phyloP scores from a whole-genome alignment of 2,888 invertebrate species.

The Epinotia bilunana region DNA sequence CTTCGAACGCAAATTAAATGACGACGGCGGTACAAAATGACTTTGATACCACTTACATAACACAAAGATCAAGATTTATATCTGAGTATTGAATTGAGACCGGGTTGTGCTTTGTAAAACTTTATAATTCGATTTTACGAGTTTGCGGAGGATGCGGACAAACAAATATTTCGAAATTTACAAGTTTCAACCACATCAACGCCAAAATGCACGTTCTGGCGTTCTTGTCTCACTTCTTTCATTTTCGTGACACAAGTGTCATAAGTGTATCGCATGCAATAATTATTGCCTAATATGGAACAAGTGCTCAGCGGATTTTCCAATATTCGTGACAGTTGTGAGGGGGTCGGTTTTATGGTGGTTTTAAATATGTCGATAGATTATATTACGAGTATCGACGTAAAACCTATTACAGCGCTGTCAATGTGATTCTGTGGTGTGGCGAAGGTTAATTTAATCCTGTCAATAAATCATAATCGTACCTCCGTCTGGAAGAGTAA shows the following conservation, averaged over 20 bases:
- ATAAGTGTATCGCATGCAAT: slow-evolving; percentile 5
- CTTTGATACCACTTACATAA: neutral
- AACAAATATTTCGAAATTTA: slow-evolving; percentile 13
- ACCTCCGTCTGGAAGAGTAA: neutral
- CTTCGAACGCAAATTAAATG: slow-evolving; percentile 33
- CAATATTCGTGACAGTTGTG: slow-evolving; percentile 6
- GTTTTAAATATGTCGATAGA: no score
- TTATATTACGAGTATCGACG: no score
- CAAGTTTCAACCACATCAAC: slow-evolving; percentile 9
- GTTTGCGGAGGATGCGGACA: neutral
- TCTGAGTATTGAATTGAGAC: slow-evolving; percentile 9
- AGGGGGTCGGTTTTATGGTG: neutral
- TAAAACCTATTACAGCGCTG: slow-evolving; percentile 14
- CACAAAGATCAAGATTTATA: slow-evolving; percentile 7
- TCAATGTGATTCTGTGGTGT: no score
- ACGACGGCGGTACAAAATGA: slow-evolving; percentile 12
- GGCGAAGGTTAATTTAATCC: slow-evolving; percentile 3
- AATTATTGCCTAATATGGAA: slow-evolving; percentile 14
- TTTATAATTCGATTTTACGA: slow-evolving; percentile 22
- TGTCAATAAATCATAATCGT: slow-evolving; percentile 24
- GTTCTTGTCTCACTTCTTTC: slow-evolving; percentile 17
- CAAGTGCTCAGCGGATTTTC: neutral
- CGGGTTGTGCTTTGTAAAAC: slow-evolving; percentile 1
- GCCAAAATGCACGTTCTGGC: neutral
- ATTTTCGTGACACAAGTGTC: neutral